Evolutionary conservation across 2,113 vertebrate species (phyloP), one percentile per base, ranked within the genome.

Genomic region (Rhodinocichla rosea): DNA sequence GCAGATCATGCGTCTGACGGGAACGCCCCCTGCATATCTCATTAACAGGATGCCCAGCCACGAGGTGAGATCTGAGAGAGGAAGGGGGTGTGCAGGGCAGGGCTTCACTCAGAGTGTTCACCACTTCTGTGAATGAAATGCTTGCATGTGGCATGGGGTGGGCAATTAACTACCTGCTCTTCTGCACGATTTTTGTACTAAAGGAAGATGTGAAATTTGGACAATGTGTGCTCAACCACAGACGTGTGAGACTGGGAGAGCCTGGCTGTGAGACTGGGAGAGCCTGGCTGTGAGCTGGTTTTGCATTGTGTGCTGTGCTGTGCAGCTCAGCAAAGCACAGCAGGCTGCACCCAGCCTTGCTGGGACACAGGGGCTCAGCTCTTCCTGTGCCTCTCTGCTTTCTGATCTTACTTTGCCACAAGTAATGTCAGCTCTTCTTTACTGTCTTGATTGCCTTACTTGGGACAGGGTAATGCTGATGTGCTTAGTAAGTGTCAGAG

Each of bases 21-120:
- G 99, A 97, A 99, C 99, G 57, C 99, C 99, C 97, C 99, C 99
- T 89, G 98, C 98, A 64, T 99, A 99, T 96, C 99, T 99, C 97
- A 99, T 99, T 98, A 99, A 99, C 99, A 99, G 99, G 99, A 99
- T 99, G 99, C 99, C 99, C 98, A 99, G 99, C 98, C 99, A 99
- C 35, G 99, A 99, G 99, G 99, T 99, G 99, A 99, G 99, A 96
- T 95, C 95, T 93, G 95, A 82, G 62, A 96, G 64, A 76, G 14
- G 40, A 49, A 39, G 55, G 95, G 93, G 87, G 53, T 86, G 73
- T 81, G 85, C 92, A 84, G 63, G 82, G 90, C 91, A 95, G 89
- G 77, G 68, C 89, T 83, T 77, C 94, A 14, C 84, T 35, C 26
- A 32, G 76, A 30, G 11, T 5, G 32, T 62, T 76, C 3, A 9